Conservation (phyloP, 2,113 vertebrate genomes). For the Periophthalmus modestus region DNA sequence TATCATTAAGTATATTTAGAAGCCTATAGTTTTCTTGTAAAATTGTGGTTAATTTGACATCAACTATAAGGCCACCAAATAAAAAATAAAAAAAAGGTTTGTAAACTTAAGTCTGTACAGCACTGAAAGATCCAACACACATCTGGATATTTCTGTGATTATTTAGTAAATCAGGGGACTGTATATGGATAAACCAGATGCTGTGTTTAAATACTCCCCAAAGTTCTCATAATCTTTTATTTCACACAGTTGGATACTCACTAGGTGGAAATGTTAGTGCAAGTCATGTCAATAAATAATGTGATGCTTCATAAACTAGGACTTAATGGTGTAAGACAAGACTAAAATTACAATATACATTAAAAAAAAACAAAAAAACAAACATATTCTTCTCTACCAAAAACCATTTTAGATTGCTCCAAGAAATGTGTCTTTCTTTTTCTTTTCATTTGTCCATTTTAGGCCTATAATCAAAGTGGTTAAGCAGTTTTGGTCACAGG, state of each 20-base stretch:
- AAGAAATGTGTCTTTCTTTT: background rate
- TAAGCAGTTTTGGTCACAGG: slow-evolving; percentile 62
- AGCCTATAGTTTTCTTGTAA: background rate
- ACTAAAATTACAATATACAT: too few species aligned
- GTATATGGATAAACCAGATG: slow-evolving; percentile 3
- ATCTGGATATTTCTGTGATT: slow-evolving; percentile 8
- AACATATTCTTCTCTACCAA: background rate
- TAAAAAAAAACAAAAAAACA: too few species aligned
- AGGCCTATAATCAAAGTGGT: slow-evolving; percentile 53
- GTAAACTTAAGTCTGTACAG: background rate
- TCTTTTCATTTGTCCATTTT: slow-evolving; percentile 30
- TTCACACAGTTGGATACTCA: background rate
- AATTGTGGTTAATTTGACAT: background rate
- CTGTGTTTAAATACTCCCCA: background rate
- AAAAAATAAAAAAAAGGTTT: background rate
- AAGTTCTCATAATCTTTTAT: background rate
- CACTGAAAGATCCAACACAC: background rate
- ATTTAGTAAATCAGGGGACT: background rate
- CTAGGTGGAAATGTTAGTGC: background rate
- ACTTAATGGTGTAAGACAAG: background rate
- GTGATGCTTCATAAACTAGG: background rate
- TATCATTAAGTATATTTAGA: background rate
- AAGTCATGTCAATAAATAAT: background rate
- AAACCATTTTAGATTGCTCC: background rate
- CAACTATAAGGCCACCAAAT: background rate